These are phyloP conservation scores for Lasioglossum figueresi DNA, from an alignment of 2,888 invertebrate genomes.

Conservation along the genomic window DNA sequence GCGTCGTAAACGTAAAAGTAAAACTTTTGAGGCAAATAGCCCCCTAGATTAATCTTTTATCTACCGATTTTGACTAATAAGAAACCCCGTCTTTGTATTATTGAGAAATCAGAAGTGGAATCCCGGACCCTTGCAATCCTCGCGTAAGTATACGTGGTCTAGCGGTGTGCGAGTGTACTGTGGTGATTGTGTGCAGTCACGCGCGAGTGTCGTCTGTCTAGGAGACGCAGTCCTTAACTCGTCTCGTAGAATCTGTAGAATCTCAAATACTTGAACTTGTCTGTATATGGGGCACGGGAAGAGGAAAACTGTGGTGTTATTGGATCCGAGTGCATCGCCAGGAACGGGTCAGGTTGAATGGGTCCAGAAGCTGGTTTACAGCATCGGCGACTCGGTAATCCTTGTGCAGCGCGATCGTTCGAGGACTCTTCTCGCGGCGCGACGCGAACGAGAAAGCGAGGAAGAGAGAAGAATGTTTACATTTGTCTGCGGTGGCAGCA, in stretches of 20 bases:
- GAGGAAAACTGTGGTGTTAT: slow-evolving; percentile 20
- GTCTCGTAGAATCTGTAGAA: neutral
- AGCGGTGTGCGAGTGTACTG: too few relatives aligned
- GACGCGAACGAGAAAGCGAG: neutral
- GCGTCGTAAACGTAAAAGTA: too few relatives aligned
- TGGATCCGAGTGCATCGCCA: neutral
- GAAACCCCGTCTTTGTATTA: too few relatives aligned
- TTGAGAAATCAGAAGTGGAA: too few relatives aligned
- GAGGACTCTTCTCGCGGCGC: slow-evolving; percentile 68
- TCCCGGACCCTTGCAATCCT: too few relatives aligned
- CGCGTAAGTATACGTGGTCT: too few relatives aligned
- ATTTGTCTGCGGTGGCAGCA: slow-evolving; percentile 78
- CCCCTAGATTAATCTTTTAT: too few relatives aligned
- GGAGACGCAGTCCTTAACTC: too few relatives aligned
- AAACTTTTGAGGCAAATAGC: too few relatives aligned
- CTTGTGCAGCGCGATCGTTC: slow-evolving; percentile 57
- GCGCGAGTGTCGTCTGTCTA: too few relatives aligned
- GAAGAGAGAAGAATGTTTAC: slow-evolving; percentile 78
- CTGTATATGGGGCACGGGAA: neutral
- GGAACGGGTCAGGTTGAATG: slow-evolving; percentile 15
- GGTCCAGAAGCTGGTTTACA: slow-evolving; percentile 39
- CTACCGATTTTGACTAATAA: too few relatives aligned
- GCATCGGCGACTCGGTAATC: slow-evolving; percentile 63
- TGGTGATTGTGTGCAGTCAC: too few relatives aligned
- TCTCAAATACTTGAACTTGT: neutral